phyloP scores from a whole-genome alignment of 92 coral and sea anemone genomes.

The Scolanthus callimorphus region DNA sequence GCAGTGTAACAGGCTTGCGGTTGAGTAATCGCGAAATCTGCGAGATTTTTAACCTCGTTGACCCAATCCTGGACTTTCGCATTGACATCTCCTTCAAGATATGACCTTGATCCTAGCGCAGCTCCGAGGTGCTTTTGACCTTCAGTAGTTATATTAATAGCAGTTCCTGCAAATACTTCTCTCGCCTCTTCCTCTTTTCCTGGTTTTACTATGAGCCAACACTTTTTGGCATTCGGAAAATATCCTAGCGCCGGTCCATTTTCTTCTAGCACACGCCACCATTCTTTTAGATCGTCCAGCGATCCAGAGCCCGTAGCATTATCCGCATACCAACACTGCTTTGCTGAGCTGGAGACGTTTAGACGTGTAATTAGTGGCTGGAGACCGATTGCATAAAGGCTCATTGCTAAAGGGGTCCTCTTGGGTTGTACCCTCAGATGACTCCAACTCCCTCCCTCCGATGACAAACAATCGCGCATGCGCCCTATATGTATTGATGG shows the following conservation, averaged over 20 bases:
- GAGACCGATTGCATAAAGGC: constrained; percentile 17
- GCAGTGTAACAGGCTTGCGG: constrained; percentile 16
- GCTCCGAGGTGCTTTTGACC: constrained; percentile 17
- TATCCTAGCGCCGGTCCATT: constrained; percentile 9
- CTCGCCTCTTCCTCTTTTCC: constrained; percentile 4
- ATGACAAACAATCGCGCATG: neutral
- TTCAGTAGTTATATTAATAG: constrained; percentile 12
- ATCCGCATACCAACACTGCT: constrained; percentile 30
- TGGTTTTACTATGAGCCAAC: too few relatives aligned
- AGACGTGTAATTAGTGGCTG: constrained; percentile 7
- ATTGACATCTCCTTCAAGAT: constrained; percentile 4
- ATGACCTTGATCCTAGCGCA: constrained; percentile 9
- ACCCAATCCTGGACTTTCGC: constrained; percentile 14
- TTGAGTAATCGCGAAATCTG: constrained; percentile 18
- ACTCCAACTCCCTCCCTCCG: constrained; percentile 23
- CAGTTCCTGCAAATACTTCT: constrained; percentile 5
- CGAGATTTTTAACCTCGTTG: constrained; percentile 5
- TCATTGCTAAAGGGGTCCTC: constrained; percentile 35
- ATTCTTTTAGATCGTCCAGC: too few relatives aligned
- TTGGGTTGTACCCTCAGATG: constrained; percentile 36
- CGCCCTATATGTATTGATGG: neutral
- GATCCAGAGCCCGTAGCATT: constrained; percentile 19
- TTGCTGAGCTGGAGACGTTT: neutral
- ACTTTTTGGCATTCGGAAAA: constrained; percentile 6
- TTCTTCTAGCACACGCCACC: constrained; percentile 11